Percentiles rank a stretch among this genome's conserved stretches.
Conservation (phyloP, 2,888 invertebrate species). For the Cephus pulcher region DNA sequence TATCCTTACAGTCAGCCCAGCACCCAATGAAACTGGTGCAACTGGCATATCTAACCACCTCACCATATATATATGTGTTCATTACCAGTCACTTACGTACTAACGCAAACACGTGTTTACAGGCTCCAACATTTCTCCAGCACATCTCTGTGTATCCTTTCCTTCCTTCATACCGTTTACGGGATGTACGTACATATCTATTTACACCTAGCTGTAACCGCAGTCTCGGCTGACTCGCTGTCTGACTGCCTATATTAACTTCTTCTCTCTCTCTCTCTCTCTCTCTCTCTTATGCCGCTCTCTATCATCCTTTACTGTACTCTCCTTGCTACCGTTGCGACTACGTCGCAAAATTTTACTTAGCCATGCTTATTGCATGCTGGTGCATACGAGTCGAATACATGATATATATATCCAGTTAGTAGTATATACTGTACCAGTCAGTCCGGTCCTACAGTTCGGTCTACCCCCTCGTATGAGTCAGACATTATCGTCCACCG, state of each 20-base stretch:
- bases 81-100: neutral
- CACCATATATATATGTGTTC: neutral
- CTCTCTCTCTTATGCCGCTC: neutral
- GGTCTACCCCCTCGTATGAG: conserved; percentile 5
- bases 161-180: neutral
- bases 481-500: conserved; percentile 2
- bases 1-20: neutral
- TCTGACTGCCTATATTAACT: neutral
- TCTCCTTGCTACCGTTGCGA: neutral
- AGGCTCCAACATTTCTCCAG: neutral
- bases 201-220: neutral
- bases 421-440: neutral
- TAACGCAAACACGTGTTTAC: neutral
- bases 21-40: neutral
- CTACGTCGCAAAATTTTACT: neutral
- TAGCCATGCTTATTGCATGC: neutral
- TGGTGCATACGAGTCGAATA: neutral
- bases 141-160: neutral
- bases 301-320: neutral
- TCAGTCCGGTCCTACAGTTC: conserved; percentile 7
- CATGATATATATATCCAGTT: neutral
- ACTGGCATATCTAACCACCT: neutral
- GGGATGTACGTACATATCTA: neutral
- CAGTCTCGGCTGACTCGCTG: neutral
- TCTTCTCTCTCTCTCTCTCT: neutral